Conservation (phyloP, 2,888 invertebrate genomes). For the Pseudolycoriella hygida region DNA sequence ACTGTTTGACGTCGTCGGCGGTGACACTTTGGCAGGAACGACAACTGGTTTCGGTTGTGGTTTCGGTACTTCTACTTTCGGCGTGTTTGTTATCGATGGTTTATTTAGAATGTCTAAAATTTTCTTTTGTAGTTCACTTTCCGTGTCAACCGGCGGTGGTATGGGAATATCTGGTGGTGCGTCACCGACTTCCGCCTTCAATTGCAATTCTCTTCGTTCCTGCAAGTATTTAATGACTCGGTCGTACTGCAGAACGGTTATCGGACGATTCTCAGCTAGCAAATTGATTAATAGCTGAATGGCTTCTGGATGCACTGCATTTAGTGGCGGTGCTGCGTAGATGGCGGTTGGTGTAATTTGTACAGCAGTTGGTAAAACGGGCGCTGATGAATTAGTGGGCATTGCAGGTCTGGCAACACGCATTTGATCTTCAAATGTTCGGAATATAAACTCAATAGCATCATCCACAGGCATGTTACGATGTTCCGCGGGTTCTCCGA, state of each 20-base stretch:
- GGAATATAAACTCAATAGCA: constrained; percentile 58
- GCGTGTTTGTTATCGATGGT: constrained; percentile 23
- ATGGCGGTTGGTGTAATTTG: constrained; percentile 18
- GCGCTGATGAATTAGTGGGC: constrained; percentile 29
- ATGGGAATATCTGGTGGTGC: constrained; percentile 20
- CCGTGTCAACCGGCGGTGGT: constrained; percentile 21
- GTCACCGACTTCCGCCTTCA: constrained; percentile 57
- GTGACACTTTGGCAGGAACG: constrained; percentile 15
- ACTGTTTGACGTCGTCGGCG: background rate
- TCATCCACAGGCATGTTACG: constrained; percentile 92
- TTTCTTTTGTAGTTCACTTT: constrained; percentile 27
- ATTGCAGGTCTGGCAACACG: constrained; percentile 34
- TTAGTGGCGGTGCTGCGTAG: constrained; percentile 13
- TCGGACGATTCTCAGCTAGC: constrained; percentile 60
- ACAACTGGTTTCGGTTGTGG: constrained; percentile 18
- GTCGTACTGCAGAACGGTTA: constrained; percentile 65
- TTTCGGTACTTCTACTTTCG: constrained; percentile 19
- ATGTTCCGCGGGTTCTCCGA: constrained; percentile 79
- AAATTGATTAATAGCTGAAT: constrained; percentile 58
- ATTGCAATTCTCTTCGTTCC: constrained; percentile 55
- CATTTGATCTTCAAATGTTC: constrained; percentile 48
- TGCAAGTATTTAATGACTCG: constrained; percentile 52
- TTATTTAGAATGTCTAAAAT: constrained; percentile 27
- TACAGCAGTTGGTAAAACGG: constrained; percentile 24
- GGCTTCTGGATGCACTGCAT: constrained; percentile 41